Percentiles rank a stretch among this genome's conserved stretches.
These are phyloP conservation scores for Thecocarcelia acutangulata DNA, from an alignment of 2,888 invertebrate species.

Conservation along the genomic window DNA sequence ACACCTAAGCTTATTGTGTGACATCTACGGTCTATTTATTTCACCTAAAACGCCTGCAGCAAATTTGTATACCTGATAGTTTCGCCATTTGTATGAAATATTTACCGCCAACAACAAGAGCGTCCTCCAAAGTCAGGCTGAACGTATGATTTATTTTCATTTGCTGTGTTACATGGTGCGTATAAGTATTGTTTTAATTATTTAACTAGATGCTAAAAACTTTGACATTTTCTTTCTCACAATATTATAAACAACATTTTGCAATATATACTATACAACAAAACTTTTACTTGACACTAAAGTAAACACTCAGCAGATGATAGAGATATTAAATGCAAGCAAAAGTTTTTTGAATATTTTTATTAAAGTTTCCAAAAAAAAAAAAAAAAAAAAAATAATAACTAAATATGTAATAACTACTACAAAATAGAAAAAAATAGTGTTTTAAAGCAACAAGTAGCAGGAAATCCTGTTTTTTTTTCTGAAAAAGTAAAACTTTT, in stretches of 20 bases:
- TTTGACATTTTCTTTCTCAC: no score
- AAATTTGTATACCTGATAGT: no score
- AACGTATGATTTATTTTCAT: conserved; percentile 3
- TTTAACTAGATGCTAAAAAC: no score
- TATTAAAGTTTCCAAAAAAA: background rate
- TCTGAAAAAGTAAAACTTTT: conserved; percentile 36
- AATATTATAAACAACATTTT: no score
- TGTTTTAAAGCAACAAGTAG: conserved; percentile 41
- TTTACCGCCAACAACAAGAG: no score
- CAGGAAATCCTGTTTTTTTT: background rate
- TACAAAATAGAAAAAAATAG: conserved; percentile 20
- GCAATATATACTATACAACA: no score
- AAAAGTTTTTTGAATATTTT: background rate
- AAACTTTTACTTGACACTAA: conserved; percentile 3
- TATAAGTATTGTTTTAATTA: conserved; percentile 3
- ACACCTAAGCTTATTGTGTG: no score
- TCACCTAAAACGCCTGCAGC: no score
- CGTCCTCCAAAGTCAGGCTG: no score
- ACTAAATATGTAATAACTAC: no score
- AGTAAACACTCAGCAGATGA: background rate
- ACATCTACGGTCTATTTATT: no score
- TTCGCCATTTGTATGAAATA: no score
- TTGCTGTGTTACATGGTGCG: background rate
- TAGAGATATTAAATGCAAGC: background rate
- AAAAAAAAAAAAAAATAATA: background rate